phyloP scores from a whole-genome alignment of 2,113 vertebrate species.

The Misgurnus mizolepis region DNA sequence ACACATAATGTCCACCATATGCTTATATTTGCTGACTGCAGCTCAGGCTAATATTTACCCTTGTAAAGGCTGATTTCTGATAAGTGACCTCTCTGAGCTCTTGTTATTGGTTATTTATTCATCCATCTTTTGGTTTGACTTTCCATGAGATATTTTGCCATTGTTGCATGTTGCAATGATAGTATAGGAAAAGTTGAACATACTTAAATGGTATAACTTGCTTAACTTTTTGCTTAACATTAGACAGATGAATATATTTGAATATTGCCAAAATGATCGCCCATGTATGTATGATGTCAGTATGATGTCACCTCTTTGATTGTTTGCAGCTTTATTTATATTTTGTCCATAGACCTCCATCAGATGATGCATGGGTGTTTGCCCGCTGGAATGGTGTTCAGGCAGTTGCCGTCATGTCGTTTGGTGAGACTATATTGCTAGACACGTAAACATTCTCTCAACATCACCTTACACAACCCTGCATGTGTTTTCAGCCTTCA shows the following conservation, averaged over 20 bases:
- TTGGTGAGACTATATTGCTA: slow-evolving; percentile 77
- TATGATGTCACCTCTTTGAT: too few relatives aligned
- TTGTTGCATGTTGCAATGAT: neutral
- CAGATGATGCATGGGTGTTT: slow-evolving; percentile 88
- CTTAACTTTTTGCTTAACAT: too few relatives aligned
- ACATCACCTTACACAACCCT: neutral
- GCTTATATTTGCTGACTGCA: slow-evolving; percentile 11
- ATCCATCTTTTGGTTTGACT: neutral
- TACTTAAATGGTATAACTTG: too few relatives aligned
- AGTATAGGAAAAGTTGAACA: too few relatives aligned
- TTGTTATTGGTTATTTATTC: neutral
- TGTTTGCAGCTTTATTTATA: neutral
- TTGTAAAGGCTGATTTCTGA: neutral
- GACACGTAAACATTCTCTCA: too few relatives aligned
- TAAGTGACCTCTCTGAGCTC: neutral
- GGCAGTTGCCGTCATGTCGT: slow-evolving; percentile 92
- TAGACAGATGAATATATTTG: too few relatives aligned
- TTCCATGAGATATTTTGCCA: neutral
- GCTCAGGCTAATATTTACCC: slow-evolving; percentile 27
- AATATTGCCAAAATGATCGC: too few relatives aligned
- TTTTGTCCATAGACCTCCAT: slow-evolving; percentile 74
- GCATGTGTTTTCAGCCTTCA: slow-evolving; percentile 82
- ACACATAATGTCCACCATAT: slow-evolving; percentile 11
- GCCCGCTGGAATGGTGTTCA: slow-evolving; percentile 87
- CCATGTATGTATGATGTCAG: too few relatives aligned